phyloP scores from a whole-genome alignment of 2,888 invertebrate species.

The Drosophila formosana region DNA sequence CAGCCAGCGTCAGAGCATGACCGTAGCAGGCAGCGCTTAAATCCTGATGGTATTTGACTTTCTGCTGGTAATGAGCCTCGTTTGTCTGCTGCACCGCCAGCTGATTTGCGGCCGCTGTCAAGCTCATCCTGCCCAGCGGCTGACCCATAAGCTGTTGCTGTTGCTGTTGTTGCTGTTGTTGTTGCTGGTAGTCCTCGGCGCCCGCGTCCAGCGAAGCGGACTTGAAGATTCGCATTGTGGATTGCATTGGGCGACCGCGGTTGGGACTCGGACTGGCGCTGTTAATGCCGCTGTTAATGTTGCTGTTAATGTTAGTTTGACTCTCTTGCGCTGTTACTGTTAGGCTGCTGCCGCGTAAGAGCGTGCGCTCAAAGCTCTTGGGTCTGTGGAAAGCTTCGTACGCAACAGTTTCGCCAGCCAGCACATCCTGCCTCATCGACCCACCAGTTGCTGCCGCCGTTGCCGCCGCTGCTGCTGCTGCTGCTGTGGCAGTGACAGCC shows the following conservation, averaged over 20 bases:
- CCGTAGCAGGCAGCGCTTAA: slow-evolving; percentile 56
- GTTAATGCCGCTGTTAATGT: slow-evolving; percentile 36
- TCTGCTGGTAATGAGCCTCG: slow-evolving; percentile 55
- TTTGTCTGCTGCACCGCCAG: slow-evolving; percentile 56
- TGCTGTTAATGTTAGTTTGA: slow-evolving; percentile 42
- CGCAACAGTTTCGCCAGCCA: slow-evolving; percentile 81
- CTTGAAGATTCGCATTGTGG: slow-evolving; percentile 72
- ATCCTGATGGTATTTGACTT: slow-evolving; percentile 57
- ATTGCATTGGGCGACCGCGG: slow-evolving; percentile 48
- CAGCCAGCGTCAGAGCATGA: slow-evolving; percentile 33
- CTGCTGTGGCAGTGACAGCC: slow-evolving; percentile 74
- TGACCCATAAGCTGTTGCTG: slow-evolving; percentile 65
- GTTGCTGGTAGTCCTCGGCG: slow-evolving; percentile 18
- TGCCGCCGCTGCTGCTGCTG: slow-evolving; percentile 11
- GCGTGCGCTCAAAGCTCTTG: slow-evolving; percentile 81
- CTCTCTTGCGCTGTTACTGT: slow-evolving; percentile 73
- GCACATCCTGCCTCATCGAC: slow-evolving; percentile 48
- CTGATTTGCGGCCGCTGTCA: slow-evolving; percentile 63
- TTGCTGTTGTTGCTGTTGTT: slow-evolving; percentile 39
- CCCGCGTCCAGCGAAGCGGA: slow-evolving; percentile 70
- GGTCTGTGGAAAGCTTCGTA: slow-evolving; percentile 81
- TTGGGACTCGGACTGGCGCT: slow-evolving; percentile 50
- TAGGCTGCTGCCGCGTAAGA: slow-evolving; percentile 69
- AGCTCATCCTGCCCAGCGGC: slow-evolving; percentile 47
- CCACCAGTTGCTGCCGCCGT: slow-evolving; percentile 64